These are phyloP conservation scores for Leptopilina myrica DNA, from an alignment of 2,888 invertebrate genomes.

Conservation along the genomic window DNA sequence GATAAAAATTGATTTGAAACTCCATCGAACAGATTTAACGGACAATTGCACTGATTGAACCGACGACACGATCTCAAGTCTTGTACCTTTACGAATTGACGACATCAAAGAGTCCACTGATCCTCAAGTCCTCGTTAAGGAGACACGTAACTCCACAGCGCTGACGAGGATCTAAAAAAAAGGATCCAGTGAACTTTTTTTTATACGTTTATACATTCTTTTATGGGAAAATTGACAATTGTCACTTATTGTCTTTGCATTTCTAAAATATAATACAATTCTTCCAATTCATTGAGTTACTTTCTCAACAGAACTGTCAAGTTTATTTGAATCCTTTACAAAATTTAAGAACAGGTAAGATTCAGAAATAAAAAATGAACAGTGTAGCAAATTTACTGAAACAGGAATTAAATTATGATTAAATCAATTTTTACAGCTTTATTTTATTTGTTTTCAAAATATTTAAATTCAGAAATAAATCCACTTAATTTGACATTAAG, in stretches of 20 bases:
- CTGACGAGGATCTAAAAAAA: constrained; percentile 6
- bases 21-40: constrained; percentile 64
- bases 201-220: constrained; percentile 4
- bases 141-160: constrained; percentile 7
- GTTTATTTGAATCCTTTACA: too few relatives aligned
- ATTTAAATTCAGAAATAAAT: too few relatives aligned
- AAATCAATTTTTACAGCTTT: too few relatives aligned
- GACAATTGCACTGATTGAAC: constrained; percentile 70
- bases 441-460: too few relatives aligned
- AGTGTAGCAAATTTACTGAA: too few relatives aligned
- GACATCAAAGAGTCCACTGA: constrained; percentile 60
- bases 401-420: too few relatives aligned
- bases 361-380: too few relatives aligned
- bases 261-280: neutral
- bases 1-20: constrained; percentile 63
- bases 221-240: neutral
- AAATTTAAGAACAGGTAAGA: too few relatives aligned
- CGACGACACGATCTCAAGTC: constrained; percentile 44
- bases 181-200: constrained; percentile 6
- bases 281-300: neutral
- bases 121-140: constrained; percentile 55
- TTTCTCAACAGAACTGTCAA: too few relatives aligned
- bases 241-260: constrained; percentile 7
- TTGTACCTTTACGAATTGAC: constrained; percentile 37
- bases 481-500: too few relatives aligned